Conservation (phyloP, 2,888 invertebrate genomes). For the Oxystoma pomonae region DNA sequence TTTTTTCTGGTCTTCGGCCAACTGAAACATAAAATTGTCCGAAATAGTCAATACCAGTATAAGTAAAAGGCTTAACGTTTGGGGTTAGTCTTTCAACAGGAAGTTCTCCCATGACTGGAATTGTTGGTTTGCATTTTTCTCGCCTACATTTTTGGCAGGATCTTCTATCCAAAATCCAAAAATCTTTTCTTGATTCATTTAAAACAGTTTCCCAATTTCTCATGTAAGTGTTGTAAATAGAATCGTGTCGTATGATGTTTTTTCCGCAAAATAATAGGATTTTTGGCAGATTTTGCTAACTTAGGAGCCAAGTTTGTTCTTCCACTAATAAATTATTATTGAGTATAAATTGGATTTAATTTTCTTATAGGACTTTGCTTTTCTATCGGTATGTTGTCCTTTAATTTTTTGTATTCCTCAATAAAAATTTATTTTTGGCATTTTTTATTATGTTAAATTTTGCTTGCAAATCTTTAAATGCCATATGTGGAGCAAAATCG, state of each 20-base stretch:
- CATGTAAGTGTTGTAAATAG: neutral
- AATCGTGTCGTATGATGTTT: neutral
- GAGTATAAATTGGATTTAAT: neutral
- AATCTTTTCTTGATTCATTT: neutral
- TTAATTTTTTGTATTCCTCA: neutral
- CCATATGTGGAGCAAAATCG: neutral
- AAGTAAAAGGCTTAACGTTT: too few relatives aligned
- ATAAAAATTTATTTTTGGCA: too few relatives aligned
- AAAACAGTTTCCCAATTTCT: neutral
- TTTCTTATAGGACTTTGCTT: neutral
- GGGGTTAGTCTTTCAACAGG: too few relatives aligned
- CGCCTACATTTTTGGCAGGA: neutral
- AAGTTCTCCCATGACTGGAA: too few relatives aligned
- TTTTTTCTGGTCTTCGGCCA: too few relatives aligned
- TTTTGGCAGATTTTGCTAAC: neutral
- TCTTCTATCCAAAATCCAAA: neutral
- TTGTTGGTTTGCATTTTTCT: neutral
- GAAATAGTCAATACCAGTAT: too few relatives aligned
- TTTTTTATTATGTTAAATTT: neutral
- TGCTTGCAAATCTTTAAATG: neutral
- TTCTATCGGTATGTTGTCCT: too few relatives aligned
- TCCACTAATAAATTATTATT: neutral
- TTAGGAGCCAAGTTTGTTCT: neutral
- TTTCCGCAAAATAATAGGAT: neutral
- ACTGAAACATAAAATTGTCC: too few relatives aligned